Percentiles rank a stretch among this genome's conserved stretches.
These are phyloP conservation scores for Gambusia holbrooki DNA, from an alignment of 2,113 vertebrate species.

Conservation along the genomic window DNA sequence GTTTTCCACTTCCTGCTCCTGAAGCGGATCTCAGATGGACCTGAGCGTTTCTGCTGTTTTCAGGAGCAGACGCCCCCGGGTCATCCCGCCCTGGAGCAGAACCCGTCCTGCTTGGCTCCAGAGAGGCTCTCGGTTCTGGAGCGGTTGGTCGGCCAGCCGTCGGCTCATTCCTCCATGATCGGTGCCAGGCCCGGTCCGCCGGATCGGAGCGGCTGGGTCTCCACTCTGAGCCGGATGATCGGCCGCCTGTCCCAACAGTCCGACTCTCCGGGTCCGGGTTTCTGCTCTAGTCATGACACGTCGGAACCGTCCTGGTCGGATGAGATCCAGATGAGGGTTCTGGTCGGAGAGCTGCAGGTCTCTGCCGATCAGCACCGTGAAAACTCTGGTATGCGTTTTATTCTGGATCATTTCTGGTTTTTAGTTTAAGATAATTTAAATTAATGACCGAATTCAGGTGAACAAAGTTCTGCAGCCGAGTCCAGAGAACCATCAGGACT, in stretches of 20 bases:
- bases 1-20: too few species aligned
- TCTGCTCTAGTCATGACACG: background rate
- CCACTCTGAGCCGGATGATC: slow-evolving; percentile 58
- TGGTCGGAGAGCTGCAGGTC: slow-evolving; percentile 57
- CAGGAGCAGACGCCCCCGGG: slow-evolving; percentile 36
- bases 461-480: background rate
- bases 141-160: slow-evolving; percentile 57
- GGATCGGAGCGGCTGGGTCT: slow-evolving; percentile 47
- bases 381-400: slow-evolving; percentile 52
- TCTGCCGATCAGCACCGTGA: slow-evolving; percentile 42
- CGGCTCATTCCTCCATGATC: slow-evolving; percentile 67
- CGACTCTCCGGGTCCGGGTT: slow-evolving; percentile 16
- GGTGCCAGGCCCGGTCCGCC: background rate
- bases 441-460: slow-evolving; percentile 20
- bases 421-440: too few species aligned
- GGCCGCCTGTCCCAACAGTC: slow-evolving; percentile 39
- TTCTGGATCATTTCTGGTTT: background rate
- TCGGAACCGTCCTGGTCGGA: slow-evolving; percentile 43
- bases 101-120: slow-evolving; percentile 50
- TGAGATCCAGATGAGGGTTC: slow-evolving; percentile 54
- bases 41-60: background rate
- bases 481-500: background rate
- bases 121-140: slow-evolving; percentile 33
- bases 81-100: slow-evolving; percentile 15
- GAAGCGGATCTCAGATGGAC: too few species aligned